Evolutionary conservation across 2,888 invertebrate species (phyloP).

Genomic region (Thera obeliscata): DNA sequence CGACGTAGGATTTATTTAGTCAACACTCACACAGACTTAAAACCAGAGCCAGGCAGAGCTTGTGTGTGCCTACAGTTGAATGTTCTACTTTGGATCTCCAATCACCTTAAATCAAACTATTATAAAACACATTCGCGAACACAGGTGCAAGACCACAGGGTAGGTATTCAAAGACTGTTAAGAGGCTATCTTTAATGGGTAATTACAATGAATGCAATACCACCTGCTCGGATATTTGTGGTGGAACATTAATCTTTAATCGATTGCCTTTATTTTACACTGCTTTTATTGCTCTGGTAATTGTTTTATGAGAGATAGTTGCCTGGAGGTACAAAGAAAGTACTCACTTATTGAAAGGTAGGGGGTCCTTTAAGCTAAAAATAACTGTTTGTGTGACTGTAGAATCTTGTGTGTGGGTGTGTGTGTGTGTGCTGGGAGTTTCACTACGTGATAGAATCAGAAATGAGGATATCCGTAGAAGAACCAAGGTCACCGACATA

Average conservation of each 20-base stretch:
- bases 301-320: conserved; percentile 24
- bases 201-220: conserved; percentile 61
- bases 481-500: no score
- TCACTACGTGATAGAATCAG: no score
- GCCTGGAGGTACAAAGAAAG: conserved; percentile 22
- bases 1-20: no score
- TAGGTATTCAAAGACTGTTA: conserved; percentile 52
- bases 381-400: neutral
- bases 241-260: conserved; percentile 48
- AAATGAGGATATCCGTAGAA: no score
- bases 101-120: neutral
- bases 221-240: conserved; percentile 55
- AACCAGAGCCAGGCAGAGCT: no score
- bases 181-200: conserved; percentile 73
- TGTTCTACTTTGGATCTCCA: no score
- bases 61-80: no score
- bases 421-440: no score
- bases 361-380: conserved; percentile 3
- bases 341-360: conserved; percentile 8
- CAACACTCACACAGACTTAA: no score
- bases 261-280: conserved; percentile 34
- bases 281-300: conserved; percentile 23
- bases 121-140: conserved; percentile 12
- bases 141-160: conserved; percentile 19
- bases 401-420: no score